Base-by-base conservation (phyloP, 1,140 invertebrate genomes). In the Pristionchus pacificus region DNA sequence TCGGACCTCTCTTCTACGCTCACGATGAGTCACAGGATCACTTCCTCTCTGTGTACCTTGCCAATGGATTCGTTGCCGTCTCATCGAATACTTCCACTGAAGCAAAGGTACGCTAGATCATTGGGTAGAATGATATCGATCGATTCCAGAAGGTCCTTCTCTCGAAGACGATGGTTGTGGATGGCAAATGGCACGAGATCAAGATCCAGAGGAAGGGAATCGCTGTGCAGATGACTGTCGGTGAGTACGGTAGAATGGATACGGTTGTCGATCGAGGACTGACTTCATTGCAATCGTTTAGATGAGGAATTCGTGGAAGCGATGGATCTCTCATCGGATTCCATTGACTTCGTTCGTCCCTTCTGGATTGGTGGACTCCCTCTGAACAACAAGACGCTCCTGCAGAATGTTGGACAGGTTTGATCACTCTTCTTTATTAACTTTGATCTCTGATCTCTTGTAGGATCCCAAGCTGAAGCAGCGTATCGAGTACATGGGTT, bases 21-120 rank as follows among this genome's bases (percentile, higher is more conserved):
- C n/a, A n/a, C n/a, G n/a, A n/a, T n/a, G n/a, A n/a, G n/a, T n/a
- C n/a, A n/a, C n/a, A n/a, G n/a, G n/a, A n/a, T n/a, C n/a, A n/a
- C n/a, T n/a, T n/a, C n/a, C n/a, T n/a, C n/a, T n/a, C n/a, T n/a
- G n/a, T n/a, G n/a, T n/a, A 86, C 38, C 87, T 88, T 61, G 82
- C 87, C 0, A 88, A 92, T 77, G 95, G 95, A 58, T 87, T 96
- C 1, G 87, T 94, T 38, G 91, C 97, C 84, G 97, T 94, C 84
- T n/a, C n/a, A n/a, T n/a, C n/a, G n/a, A n/a, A n/a, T n/a, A n/a
- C n/a, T n/a, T n/a, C n/a, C n/a, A n/a, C n/a, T n/a, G n/a, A n/a
- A n/a, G n/a, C n/a, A n/a, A n/a, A n/a, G n/a, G n/a, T n/a, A n/a
- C n/a, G n/a, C n/a, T n/a, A n/a, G n/a, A n/a, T n/a, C n/a, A n/a